Evolutionary conservation across 2,113 vertebrate genomes (phyloP).

Genomic region (Prunella fulvescens): DNA sequence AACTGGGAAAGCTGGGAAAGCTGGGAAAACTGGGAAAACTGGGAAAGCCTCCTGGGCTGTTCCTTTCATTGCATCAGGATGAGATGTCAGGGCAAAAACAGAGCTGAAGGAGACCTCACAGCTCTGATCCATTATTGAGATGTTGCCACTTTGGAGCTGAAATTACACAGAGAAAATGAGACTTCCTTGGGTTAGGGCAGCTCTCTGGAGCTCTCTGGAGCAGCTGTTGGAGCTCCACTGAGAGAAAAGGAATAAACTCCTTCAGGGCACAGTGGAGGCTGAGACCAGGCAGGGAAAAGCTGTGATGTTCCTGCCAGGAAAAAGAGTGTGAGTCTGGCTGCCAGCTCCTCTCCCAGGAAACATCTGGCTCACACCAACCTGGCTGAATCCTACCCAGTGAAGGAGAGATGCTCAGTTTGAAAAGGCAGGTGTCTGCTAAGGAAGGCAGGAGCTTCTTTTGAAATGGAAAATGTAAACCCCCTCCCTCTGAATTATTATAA

Average conservation of each 20-base stretch:
- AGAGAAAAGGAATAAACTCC: neutral
- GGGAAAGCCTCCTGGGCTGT: neutral
- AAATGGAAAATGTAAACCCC: neutral
- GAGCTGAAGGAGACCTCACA: neutral
- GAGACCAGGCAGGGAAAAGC: neutral
- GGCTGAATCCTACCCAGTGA: rapidly evolving
- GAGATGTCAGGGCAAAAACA: neutral
- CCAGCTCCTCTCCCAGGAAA: neutral
- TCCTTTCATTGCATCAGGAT: neutral
- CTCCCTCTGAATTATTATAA: neutral
- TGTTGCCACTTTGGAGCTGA: rapidly evolving
- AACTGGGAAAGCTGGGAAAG: no score
- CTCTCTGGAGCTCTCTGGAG: neutral
- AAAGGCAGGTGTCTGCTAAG: neutral
- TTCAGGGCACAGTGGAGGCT: rapidly evolving
- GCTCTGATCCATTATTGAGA: neutral
- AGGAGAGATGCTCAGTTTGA: neutral
- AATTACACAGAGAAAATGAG: neutral
- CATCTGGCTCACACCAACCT: neutral
- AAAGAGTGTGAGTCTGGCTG: neutral
- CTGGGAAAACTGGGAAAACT: neutral
- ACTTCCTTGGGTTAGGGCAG: neutral
- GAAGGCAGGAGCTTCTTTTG: neutral
- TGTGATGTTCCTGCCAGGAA: neutral
- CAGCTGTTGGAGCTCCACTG: neutral